Percentiles rank a stretch among this genome's conserved stretches.
These are phyloP conservation scores for Eufriesea mexicana DNA, from an alignment of 1,140 invertebrate genomes.

Conservation along the genomic window DNA sequence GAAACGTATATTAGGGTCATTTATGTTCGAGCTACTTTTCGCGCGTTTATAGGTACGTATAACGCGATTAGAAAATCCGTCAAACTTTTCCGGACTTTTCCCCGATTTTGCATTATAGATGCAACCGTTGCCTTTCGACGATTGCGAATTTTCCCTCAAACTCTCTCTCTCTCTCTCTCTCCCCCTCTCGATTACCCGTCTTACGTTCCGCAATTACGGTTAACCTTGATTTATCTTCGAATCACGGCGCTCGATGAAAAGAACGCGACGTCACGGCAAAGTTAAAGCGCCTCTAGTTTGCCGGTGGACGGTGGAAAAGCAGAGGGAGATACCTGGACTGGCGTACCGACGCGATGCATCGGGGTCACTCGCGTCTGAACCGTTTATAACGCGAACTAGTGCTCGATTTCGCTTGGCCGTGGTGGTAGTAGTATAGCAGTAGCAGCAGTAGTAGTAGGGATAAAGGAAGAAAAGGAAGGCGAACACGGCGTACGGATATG, in stretches of 20 bases:
- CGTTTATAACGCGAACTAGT: not conserved
- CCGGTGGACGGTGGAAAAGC: not conserved
- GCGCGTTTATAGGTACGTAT: not conserved
- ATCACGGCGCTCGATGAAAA: no score
- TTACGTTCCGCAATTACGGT: no score
- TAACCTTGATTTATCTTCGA: no score
- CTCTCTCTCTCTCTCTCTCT: no score
- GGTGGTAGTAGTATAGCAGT: no score
- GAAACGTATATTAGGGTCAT: slow-evolving; percentile 14
- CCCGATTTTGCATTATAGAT: no score
- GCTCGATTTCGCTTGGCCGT: not conserved
- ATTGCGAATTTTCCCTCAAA: not conserved
- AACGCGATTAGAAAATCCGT: not conserved
- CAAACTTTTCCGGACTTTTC: not conserved
- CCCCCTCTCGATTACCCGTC: no score
- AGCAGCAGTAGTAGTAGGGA: no score
- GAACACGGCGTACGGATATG: not conserved
- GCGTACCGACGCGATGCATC: not conserved
- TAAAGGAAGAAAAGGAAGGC: not conserved
- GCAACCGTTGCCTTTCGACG: not conserved
- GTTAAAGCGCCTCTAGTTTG: not conserved
- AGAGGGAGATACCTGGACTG: not conserved
- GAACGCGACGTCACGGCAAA: no score
- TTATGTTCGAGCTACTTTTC: slow-evolving; percentile 10
- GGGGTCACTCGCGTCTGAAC: slow-evolving; percentile 11